Evolutionary conservation across 1,140 invertebrate genomes (phyloP).

Genomic region (Leptinotarsa defecta): DNA sequence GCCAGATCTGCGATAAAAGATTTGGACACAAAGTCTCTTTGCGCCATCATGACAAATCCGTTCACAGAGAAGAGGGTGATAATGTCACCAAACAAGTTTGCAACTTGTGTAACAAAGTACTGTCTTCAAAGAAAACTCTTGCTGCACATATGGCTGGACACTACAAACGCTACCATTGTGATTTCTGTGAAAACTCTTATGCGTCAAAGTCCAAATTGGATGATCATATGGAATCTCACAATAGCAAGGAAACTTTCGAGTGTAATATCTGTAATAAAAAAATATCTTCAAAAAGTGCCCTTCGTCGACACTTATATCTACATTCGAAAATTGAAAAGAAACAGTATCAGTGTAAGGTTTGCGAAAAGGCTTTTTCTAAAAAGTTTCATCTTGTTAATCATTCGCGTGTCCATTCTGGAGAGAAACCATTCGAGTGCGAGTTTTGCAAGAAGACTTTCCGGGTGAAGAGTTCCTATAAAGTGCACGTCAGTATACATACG

Average conservation of each 20-base stretch:
- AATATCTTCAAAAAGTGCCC: not conserved
- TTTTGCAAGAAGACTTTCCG: slow-evolving; percentile 13
- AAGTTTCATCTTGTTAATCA: slow-evolving; percentile 59
- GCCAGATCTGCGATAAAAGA: slow-evolving; percentile 2
- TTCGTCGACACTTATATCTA: not conserved
- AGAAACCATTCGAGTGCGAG: slow-evolving; percentile 60
- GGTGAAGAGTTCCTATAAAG: not conserved
- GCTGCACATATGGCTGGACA: not conserved
- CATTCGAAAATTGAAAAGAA: not conserved
- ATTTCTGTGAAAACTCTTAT: slow-evolving; percentile 72
- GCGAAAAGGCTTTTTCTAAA: slow-evolving; percentile 5
- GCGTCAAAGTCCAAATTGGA: slow-evolving; percentile 57
- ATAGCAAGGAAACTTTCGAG: slow-evolving; percentile 45
- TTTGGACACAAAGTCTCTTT: slow-evolving; percentile 7
- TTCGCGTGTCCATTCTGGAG: slow-evolving; percentile 61
- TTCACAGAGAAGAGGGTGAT: not conserved
- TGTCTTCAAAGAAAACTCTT: slow-evolving; percentile 1
- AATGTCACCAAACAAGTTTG: not conserved
- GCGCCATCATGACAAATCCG: not conserved
- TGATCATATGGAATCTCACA: slow-evolving; percentile 50
- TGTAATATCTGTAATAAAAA: slow-evolving; percentile 9
- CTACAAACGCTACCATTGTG: slow-evolving; percentile 64
- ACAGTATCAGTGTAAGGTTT: slow-evolving; percentile 19
- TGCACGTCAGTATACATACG: slow-evolving; percentile 20
- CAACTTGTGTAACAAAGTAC: not conserved